These are phyloP conservation scores for Agonopterix heracliana DNA, from an alignment of 2,888 invertebrate species.

Conservation along the genomic window DNA sequence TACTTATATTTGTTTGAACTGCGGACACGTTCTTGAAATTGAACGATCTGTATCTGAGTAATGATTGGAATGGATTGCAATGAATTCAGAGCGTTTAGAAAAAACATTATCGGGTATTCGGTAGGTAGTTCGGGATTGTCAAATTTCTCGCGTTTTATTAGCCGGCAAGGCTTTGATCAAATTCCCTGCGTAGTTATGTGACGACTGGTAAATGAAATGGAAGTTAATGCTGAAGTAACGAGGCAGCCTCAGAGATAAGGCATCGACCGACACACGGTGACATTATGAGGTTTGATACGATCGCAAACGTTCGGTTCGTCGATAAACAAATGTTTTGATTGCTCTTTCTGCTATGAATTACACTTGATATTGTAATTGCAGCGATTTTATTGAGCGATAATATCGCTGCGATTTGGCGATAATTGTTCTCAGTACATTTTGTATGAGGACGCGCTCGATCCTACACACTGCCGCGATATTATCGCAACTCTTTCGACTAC, in stretches of 20 bases:
- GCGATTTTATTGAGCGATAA: no score
- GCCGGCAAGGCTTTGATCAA: slow-evolving; percentile 17
- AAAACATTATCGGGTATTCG: neutral
- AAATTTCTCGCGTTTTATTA: slow-evolving; percentile 18
- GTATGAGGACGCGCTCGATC: no score
- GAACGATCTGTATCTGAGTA: slow-evolving; percentile 16
- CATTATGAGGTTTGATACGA: slow-evolving; percentile 52
- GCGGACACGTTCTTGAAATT: slow-evolving; percentile 14
- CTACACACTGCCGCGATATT: no score
- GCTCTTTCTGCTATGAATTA: slow-evolving; percentile 53
- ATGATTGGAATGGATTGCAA: slow-evolving; percentile 4
- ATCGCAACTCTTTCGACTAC: no score
- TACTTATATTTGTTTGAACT: slow-evolving; percentile 21
- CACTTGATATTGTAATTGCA: slow-evolving; percentile 52
- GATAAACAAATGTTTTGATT: slow-evolving; percentile 67
- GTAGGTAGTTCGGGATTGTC: slow-evolving; percentile 3
- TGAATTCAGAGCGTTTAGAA: slow-evolving; percentile 11
- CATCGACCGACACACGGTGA: slow-evolving; percentile 40
- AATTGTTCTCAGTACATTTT: no score
- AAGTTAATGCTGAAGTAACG: slow-evolving; percentile 30
- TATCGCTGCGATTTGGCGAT: no score
- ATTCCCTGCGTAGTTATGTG: slow-evolving; percentile 13
- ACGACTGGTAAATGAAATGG: slow-evolving; percentile 13
- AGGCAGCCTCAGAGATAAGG: slow-evolving; percentile 41
- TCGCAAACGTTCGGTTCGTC: slow-evolving; percentile 35